Base-by-base conservation (phyloP, 2,797 vertebrate species). In the Typhlichthys eigenmanni region DNA sequence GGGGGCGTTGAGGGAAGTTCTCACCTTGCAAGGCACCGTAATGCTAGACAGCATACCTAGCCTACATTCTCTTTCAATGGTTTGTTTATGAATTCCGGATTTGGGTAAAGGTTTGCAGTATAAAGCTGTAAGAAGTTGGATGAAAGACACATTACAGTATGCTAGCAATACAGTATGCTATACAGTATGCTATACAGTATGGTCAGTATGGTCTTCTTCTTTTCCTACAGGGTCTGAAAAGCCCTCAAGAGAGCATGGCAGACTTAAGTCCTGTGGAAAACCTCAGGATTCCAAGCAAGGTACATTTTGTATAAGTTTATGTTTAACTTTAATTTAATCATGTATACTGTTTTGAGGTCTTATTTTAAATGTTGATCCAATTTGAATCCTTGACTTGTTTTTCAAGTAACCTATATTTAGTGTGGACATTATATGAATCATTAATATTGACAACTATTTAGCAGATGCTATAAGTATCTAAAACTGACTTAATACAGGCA, bases 231-330 rank as follows among this genome's bases (percentile, higher is more conserved):
- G 96, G 97, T 85, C 92, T 96, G 67, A 96, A 94, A 87, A 98
- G 96, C 89, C 96, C 97, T 62, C 96, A 95, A 14, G 97, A 98
- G 75, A 96, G 91, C 71, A 88, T 96, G 89, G 86, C 94, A 64
- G 96, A 99, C 79, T 91, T 98, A 16, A 96, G 96, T 80, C 96
- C 95, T 32, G 85, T 96, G 78, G 97, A 99, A 83, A 96, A 89
- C 88, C 90, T 97, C 69, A 92, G 95, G 83, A 95, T 95, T 80
- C 95, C 96, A 3, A 95, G 92, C 82, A 97, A 98, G 96, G 97
- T 98, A 93, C 83, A 58, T 6, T 34, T 14, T 11, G 9, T 19
- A 19, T 14, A 19, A 17, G 38, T 19, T 55, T 13, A 19, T 32
- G 29, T 43, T 43, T 2, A 43, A 43, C 38, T 43, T 43, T 7